Conservation (phyloP, 2,797 vertebrate species). For the Brotula barbata region DNA sequence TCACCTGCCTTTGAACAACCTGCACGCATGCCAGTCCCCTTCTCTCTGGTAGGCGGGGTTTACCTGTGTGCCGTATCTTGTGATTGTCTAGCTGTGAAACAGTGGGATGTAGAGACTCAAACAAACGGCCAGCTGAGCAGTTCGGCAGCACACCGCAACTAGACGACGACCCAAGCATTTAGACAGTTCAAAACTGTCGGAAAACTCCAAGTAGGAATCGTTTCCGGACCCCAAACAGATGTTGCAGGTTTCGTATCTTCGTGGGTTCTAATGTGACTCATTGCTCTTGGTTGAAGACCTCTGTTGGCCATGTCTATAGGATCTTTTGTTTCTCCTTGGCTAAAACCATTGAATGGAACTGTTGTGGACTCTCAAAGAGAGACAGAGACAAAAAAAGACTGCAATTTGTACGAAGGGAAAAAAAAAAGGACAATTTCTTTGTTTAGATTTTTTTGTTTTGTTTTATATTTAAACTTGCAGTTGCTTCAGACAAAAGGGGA, state of each 20-base stretch:
- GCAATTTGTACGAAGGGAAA: conserved; percentile 73
- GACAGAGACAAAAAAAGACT: conserved; percentile 81
- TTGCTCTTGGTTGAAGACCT: conserved; percentile 13
- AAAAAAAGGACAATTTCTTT: conserved; percentile 58
- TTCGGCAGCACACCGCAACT: conserved; percentile 37
- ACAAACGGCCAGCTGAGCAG: conserved; percentile 45
- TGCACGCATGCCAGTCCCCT: conserved; percentile 53
- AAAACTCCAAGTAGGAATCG: conserved; percentile 17
- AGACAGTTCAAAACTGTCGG: conserved; percentile 50
- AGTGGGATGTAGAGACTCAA: conserved; percentile 62
- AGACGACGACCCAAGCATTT: conserved; percentile 47
- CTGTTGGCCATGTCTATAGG: conserved; percentile 34
- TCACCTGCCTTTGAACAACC: conserved; percentile 59
- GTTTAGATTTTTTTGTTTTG: conserved; percentile 58
- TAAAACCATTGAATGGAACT: conserved; percentile 53
- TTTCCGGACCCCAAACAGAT: conserved; percentile 33
- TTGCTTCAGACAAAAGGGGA: conserved; percentile 83
- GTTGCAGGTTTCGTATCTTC: conserved; percentile 31
- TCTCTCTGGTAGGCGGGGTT: conserved; percentile 48
- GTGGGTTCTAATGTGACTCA: conserved; percentile 32
- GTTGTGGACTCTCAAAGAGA: conserved; percentile 71
- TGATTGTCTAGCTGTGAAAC: conserved; percentile 63
- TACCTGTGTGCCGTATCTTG: conserved; percentile 56
- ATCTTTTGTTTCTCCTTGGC: conserved; percentile 39
- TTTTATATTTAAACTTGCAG: conserved; percentile 89